phyloP scores from a whole-genome alignment of 2,888 invertebrate genomes.

The Sphecodes monilicornis region DNA sequence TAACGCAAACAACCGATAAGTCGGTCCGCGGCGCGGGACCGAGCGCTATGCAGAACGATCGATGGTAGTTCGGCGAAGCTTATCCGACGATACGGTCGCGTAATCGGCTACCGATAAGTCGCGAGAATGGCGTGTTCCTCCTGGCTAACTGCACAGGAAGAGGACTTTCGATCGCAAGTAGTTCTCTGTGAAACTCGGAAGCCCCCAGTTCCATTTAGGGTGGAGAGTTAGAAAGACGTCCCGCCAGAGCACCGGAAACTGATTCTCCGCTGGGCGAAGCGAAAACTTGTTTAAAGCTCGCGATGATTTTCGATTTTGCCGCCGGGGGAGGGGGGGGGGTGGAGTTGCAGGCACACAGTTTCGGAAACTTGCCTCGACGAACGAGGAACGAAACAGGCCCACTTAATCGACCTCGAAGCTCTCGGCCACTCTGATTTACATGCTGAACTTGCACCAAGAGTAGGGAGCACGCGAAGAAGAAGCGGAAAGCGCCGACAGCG shows the following conservation, averaged over 20 bases:
- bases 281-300: conserved; percentile 54
- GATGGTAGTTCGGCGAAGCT: conserved; percentile 8
- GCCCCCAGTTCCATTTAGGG: conserved; percentile 12
- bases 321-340: neutral
- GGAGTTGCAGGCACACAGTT: neutral
- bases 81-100: conserved; percentile 1
- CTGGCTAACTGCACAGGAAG: conserved; percentile 22
- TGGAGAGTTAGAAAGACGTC: conserved; percentile 56
- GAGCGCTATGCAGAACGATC: conserved; percentile 19
- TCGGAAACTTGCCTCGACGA: conserved; percentile 4
- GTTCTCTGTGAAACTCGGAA: conserved; percentile 47
- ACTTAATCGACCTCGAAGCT: conserved; percentile 29
- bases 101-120: conserved; percentile 39
- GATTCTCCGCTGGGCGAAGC: conserved; percentile 42
- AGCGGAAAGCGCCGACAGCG: conserved; percentile 10
- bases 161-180: conserved; percentile 49
- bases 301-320: conserved; percentile 38
- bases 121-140: conserved; percentile 18
- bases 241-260: conserved; percentile 48
- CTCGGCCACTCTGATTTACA: conserved; percentile 27
- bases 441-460: conserved; percentile 16
- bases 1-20: neutral
- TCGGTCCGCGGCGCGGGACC: neutral
- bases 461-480: conserved; percentile 14
- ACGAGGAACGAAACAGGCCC: neutral